phyloP scores from a whole-genome alignment of 2,797 vertebrate genomes.

The Trachurus trachurus region DNA sequence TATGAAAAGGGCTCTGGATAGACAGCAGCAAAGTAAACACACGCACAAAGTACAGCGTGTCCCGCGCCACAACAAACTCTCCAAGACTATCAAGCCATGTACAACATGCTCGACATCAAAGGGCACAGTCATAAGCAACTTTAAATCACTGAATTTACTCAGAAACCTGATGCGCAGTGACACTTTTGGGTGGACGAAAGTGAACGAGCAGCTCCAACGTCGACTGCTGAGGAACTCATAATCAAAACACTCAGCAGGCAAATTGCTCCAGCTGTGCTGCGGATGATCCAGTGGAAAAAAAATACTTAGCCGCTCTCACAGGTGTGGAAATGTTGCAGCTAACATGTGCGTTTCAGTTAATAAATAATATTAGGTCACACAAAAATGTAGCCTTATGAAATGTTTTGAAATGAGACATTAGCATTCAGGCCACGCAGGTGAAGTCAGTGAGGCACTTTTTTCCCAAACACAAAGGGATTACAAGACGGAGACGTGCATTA shows the following conservation, averaged over 20 bases:
- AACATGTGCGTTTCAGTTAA: slow-evolving; percentile 16
- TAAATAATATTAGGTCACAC: slow-evolving; percentile 50
- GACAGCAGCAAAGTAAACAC: slow-evolving; percentile 71
- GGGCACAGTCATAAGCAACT: slow-evolving; percentile 34
- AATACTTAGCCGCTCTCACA: slow-evolving; percentile 47
- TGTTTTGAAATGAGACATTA: slow-evolving; percentile 44
- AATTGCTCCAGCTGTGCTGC: slow-evolving; percentile 59
- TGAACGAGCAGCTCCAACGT: slow-evolving; percentile 51
- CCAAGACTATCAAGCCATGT: slow-evolving; percentile 58
- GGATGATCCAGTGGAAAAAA: slow-evolving; percentile 43
- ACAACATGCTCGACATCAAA: slow-evolving; percentile 60
- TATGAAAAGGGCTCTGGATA: slow-evolving; percentile 65
- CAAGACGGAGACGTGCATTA: slow-evolving; percentile 26
- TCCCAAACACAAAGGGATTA: slow-evolving; percentile 30
- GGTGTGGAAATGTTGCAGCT: slow-evolving; percentile 48
- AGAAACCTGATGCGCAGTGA: slow-evolving; percentile 50
- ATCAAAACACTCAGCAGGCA: slow-evolving; percentile 54
- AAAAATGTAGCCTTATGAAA: slow-evolving; percentile 51
- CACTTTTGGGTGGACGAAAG: slow-evolving; percentile 45
- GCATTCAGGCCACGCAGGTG: slow-evolving; percentile 33
- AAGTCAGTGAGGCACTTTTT: slow-evolving; percentile 22
- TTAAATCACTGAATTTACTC: slow-evolving; percentile 42
- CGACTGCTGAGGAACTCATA: slow-evolving; percentile 39
- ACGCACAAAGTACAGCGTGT: slow-evolving; percentile 62
- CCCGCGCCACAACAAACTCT: slow-evolving; percentile 66